Evolutionary conservation across 2,888 invertebrate species (phyloP).

Genomic region (Mylabris sibirica): DNA sequence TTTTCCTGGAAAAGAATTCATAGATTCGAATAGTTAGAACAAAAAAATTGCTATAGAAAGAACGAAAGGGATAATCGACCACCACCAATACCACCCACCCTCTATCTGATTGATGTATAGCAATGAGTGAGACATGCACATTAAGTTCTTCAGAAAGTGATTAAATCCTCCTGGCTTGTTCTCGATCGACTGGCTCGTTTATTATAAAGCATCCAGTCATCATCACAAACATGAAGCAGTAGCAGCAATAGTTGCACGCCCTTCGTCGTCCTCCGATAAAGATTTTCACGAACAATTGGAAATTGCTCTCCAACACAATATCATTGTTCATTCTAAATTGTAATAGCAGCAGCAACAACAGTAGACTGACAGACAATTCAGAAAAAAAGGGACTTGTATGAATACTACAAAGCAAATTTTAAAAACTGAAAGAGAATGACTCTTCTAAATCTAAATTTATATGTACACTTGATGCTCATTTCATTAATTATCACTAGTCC

Average conservation of each 20-base stretch:
- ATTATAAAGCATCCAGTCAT: constrained; percentile 25
- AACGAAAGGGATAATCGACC: constrained; percentile 1
- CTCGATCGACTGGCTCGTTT: constrained; percentile 24
- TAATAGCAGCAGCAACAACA: constrained; percentile 20
- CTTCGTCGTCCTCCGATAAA: constrained; percentile 19
- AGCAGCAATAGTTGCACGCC: no score
- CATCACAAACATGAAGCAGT: no score
- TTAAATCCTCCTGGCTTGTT: constrained; percentile 25
- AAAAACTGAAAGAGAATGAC: background rate
- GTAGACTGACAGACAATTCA: background rate
- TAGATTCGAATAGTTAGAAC: background rate
- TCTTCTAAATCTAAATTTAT: background rate
- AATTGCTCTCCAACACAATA: constrained; percentile 37
- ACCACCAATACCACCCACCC: constrained; percentile 20
- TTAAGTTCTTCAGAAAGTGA: constrained; percentile 33
- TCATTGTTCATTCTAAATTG: constrained; percentile 36
- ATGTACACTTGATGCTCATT: background rate
- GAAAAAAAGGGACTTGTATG: background rate
- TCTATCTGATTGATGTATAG: constrained; percentile 15
- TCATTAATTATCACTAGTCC: background rate
- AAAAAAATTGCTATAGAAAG: background rate
- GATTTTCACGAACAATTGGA: constrained; percentile 37
- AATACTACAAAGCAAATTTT: background rate
- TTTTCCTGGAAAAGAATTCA: background rate
- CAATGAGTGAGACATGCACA: constrained; percentile 34